phyloP scores from a whole-genome alignment of 2,888 invertebrate species.

The Spicauda simplicius region DNA sequence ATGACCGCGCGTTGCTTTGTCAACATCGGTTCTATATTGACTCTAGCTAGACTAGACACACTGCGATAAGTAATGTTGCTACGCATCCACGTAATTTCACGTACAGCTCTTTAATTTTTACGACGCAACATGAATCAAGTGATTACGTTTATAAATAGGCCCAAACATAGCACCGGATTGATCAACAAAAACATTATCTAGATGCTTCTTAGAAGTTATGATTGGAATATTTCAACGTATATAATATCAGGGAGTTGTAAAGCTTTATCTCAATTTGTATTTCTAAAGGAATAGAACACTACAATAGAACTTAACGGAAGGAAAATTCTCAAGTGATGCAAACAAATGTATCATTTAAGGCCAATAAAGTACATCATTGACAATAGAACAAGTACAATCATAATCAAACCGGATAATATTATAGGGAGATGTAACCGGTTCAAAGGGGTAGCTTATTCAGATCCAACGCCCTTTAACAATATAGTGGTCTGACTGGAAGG shows the following conservation, averaged over 20 bases:
- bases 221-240: too few relatives aligned
- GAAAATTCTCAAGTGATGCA: conserved; percentile 14
- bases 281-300: neutral
- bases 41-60: conserved; percentile 6
- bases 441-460: conserved; percentile 30
- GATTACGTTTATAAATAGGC: neutral
- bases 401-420: conserved; percentile 19
- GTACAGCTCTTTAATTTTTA: neutral
- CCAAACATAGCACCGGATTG: neutral
- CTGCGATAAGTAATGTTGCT: conserved; percentile 6
- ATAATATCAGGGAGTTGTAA: too few relatives aligned
- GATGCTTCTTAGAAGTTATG: too few relatives aligned
- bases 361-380: conserved; percentile 22
- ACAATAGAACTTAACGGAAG: conserved; percentile 3
- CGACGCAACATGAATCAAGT: neutral
- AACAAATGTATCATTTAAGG: conserved; percentile 19
- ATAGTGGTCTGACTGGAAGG: conserved; percentile 17
- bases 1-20: neutral
- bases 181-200: too few relatives aligned
- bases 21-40: conserved; percentile 8
- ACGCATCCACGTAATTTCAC: conserved; percentile 1
- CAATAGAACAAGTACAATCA: conserved; percentile 28
- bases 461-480: conserved; percentile 28
- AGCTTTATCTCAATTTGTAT: neutral
- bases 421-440: conserved; percentile 13